Base-by-base conservation (phyloP, 2,888 invertebrate genomes). In the Plemyria rubiginata region DNA sequence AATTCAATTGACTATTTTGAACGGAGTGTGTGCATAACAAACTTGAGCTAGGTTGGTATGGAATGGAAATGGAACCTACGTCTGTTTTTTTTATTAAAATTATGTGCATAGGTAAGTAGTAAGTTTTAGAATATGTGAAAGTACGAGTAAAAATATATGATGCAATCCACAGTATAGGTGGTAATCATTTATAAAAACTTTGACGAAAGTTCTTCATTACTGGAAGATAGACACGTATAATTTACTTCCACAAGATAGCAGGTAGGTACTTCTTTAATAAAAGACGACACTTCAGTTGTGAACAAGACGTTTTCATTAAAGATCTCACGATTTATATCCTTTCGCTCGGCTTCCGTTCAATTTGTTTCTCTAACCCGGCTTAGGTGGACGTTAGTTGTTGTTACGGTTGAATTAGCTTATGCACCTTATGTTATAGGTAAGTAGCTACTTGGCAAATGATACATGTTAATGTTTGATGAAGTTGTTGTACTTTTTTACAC, bases 301-400 rank as follows among this genome's bases (percentile, higher is more conserved):
- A 13, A 15, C 43, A 36, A 61, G 56, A 52, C 32, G 8, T 52
- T 61, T 53, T 52, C 48, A 62, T 56, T 56, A 46, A 61, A 53
- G 16, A 41, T 52, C 46, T 13, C 52, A 13, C 41, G 48, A 52
- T 56, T 51, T 51, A 62, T 52, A 36, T 48, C 22, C 46, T 36
- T 52, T 46, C 16, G 45, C 11, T 11, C 41, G 38, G 16, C 60
- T 11, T 28, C 38, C 51, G 13, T 51, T 60, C 54, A 38, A 56
- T 52, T 56, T 51, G 50, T 50, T 54, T 45, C 15, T 28, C n/a
- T 36, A 54, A 36, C 46, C 8, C 57, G 22, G 16, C 49, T 48
- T 40, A 41, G 48, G 41, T 46, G 28, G 40, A 15, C 13, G 13
- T 49, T n/a, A 3, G 13, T n/a, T n/a, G n/a, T n/a, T n/a, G n/a